Conservation (phyloP, 2,113 vertebrate species). For the Glaucomys volans region DNA sequence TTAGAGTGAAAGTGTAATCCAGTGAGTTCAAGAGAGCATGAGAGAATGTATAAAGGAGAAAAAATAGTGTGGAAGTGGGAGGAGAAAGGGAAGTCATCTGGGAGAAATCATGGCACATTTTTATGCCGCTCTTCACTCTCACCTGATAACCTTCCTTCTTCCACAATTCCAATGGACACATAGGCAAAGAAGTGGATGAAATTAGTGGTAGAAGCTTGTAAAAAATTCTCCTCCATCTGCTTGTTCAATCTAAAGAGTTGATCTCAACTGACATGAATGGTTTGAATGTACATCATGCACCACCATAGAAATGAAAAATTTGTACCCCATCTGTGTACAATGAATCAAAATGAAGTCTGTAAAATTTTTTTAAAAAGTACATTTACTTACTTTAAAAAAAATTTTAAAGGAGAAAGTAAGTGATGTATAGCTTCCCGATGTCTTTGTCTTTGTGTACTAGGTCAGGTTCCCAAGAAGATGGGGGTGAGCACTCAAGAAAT, state of each 20-base stretch:
- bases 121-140: neutral
- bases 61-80: neutral
- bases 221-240: neutral
- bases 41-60: neutral
- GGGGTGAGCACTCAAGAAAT: neutral
- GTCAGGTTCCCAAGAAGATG: neutral
- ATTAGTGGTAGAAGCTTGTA: neutral
- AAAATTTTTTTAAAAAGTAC: too few species aligned
- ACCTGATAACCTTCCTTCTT: neutral
- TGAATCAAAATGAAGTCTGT: too few species aligned
- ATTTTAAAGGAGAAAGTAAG: neutral
- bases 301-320: too few species aligned
- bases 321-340: too few species aligned
- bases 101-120: neutral
- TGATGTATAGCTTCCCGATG: neutral
- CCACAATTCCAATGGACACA: neutral
- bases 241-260: neutral
- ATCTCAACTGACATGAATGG: too few species aligned
- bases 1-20: neutral
- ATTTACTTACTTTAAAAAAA: too few species aligned
- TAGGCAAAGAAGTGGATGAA: neutral
- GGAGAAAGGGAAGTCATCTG: rapidly evolving
- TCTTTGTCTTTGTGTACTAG: neutral
- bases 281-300: too few species aligned
- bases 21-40: neutral